Percentiles rank a stretch among this genome's conserved stretches.
phyloP scores from a whole-genome alignment of 2,113 vertebrate species.

The Irena cyanogastra region DNA sequence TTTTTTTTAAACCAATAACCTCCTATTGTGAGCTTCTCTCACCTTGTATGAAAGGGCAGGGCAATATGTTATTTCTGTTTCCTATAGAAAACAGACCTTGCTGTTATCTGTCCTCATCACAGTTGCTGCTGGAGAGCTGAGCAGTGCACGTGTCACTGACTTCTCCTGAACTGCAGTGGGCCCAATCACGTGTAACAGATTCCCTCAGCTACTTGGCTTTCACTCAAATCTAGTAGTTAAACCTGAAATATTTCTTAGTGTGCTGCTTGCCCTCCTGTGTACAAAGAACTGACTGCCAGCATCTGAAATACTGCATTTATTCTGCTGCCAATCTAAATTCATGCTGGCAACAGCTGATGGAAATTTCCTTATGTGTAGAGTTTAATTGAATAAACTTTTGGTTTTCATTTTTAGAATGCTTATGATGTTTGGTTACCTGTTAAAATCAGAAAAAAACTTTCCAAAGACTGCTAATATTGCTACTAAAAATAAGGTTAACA shows the following conservation, averaged over 20 bases:
- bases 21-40: background rate
- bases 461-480: background rate
- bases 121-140: background rate
- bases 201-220: background rate
- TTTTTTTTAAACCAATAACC: background rate
- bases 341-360: background rate
- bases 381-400: background rate
- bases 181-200: background rate
- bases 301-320: background rate
- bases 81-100: background rate
- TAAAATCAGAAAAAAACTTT: background rate
- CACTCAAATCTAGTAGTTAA: background rate
- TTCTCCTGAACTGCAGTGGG: background rate
- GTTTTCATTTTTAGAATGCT: background rate
- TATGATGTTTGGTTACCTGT: background rate
- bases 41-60: background rate
- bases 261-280: background rate
- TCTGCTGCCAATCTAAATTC: background rate
- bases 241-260: background rate
- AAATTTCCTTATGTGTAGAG: background rate
- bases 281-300: background rate
- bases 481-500: background rate
- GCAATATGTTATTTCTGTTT: background rate
- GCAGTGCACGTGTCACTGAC: background rate
- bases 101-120: background rate